These are phyloP conservation scores for Altica lythri DNA, from an alignment of 2,888 invertebrate genomes.

Conservation along the genomic window DNA sequence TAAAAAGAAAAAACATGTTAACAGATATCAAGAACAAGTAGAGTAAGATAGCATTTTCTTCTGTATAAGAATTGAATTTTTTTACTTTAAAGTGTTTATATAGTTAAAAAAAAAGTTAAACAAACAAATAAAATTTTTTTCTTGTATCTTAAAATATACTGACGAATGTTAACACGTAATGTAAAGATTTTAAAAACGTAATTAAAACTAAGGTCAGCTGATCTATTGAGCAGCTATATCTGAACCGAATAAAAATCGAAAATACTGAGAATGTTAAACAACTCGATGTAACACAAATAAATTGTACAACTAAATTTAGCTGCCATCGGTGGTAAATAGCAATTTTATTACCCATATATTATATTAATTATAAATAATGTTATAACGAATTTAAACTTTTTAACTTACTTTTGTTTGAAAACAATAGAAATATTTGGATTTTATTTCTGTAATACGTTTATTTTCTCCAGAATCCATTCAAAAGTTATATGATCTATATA, in stretches of 20 bases:
- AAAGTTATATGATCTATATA: too few relatives aligned
- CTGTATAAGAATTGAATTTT: too few relatives aligned
- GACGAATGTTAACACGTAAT: too few relatives aligned
- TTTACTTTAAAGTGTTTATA: too few relatives aligned
- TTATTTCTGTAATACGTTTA: too few relatives aligned
- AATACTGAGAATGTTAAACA: constrained; percentile 16
- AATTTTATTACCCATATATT: constrained; percentile 26
- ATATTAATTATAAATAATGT: constrained; percentile 29
- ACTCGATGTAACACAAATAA: constrained; percentile 23
- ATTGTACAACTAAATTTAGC: constrained; percentile 20
- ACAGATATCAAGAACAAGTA: too few relatives aligned
- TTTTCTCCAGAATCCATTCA: too few relatives aligned
- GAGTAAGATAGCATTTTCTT: too few relatives aligned
- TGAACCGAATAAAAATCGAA: constrained; percentile 1
- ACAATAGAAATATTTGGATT: constrained; percentile 7
- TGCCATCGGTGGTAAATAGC: background rate
- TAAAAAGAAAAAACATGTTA: too few relatives aligned
- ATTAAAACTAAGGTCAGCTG: constrained; percentile 1
- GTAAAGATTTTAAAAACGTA: background rate
- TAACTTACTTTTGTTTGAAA: constrained; percentile 7
- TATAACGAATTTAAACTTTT: constrained; percentile 12
- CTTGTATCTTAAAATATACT: too few relatives aligned
- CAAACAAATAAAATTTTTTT: too few relatives aligned
- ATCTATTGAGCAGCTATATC: constrained; percentile 6
- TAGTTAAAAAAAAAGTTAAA: background rate